These are phyloP conservation scores for Psilopogon haemacephalus DNA, from an alignment of 2,113 vertebrate species.

Conservation along the genomic window DNA sequence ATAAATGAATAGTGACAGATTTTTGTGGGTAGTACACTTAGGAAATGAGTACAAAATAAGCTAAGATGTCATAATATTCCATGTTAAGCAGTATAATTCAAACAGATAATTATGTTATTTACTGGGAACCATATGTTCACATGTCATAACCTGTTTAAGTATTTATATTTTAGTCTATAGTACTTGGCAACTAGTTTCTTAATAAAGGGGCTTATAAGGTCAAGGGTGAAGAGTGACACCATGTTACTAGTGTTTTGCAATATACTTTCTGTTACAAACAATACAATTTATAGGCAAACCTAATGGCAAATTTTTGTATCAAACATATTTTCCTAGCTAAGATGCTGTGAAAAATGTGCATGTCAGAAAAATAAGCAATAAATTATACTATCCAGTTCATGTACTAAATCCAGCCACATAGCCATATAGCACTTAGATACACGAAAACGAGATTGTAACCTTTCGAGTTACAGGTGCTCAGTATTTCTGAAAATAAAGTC, in stretches of 20 bases:
- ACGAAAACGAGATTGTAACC: neutral
- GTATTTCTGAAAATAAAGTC: neutral
- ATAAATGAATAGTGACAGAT: slow-evolving; percentile 50
- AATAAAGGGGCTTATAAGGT: neutral
- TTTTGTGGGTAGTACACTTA: slow-evolving; percentile 55
- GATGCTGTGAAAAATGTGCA: neutral
- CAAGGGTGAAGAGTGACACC: neutral
- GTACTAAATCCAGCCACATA: neutral
- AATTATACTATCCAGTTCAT: neutral
- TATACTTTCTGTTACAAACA: neutral
- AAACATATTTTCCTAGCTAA: neutral
- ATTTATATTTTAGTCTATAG: slow-evolving; percentile 19
- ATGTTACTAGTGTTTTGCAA: neutral
- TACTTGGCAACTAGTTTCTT: slow-evolving; percentile 3
- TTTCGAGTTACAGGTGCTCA: neutral
- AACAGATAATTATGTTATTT: slow-evolving; percentile 45
- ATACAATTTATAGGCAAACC: neutral
- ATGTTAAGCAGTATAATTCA: slow-evolving; percentile 25
- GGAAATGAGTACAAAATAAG: slow-evolving; percentile 45
- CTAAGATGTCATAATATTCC: neutral
- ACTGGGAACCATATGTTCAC: slow-evolving; percentile 44
- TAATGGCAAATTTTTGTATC: neutral
- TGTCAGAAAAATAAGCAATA: neutral
- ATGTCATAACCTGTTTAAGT: neutral
- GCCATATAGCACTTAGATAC: neutral